Evolutionary conservation across 2,113 vertebrate genomes (phyloP).

Genomic region (Gila orcuttii): DNA sequence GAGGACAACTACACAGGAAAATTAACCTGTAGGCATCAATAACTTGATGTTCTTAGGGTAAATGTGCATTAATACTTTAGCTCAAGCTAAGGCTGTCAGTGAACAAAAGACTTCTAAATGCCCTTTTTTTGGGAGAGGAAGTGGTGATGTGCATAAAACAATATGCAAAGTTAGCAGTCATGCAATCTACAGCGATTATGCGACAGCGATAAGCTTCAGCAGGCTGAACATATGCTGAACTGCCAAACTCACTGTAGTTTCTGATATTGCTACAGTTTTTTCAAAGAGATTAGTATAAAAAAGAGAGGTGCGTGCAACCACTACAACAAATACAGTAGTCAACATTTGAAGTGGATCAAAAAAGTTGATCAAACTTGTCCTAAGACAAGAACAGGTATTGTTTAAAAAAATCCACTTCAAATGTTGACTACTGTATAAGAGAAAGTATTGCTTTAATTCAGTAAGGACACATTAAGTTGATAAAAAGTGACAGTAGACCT

Average conservation of each 20-base stretch:
- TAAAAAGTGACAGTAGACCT: background rate
- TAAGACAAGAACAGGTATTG: no score
- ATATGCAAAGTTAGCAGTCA: background rate
- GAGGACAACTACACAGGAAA: background rate
- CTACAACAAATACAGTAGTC: no score
- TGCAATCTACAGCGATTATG: background rate
- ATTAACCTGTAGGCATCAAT: background rate
- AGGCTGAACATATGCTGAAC: background rate
- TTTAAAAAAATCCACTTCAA: no score
- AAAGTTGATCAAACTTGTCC: no score
- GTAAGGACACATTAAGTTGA: background rate
- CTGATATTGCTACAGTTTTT: background rate
- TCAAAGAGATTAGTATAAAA: no score
- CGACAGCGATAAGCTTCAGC: background rate
- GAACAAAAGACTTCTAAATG: background rate
- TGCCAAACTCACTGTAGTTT: background rate
- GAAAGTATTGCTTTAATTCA: no score
- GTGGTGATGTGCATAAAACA: slow-evolving; percentile 11
- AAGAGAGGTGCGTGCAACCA: background rate
- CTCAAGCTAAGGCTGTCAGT: background rate
- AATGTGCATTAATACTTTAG: background rate
- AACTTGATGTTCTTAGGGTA: background rate
- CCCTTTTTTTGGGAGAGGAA: background rate
- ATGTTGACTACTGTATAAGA: no score
- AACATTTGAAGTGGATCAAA: no score